These are phyloP conservation scores for Brachypalpus laphriformis DNA, from an alignment of 2,888 invertebrate species.

Conservation along the genomic window DNA sequence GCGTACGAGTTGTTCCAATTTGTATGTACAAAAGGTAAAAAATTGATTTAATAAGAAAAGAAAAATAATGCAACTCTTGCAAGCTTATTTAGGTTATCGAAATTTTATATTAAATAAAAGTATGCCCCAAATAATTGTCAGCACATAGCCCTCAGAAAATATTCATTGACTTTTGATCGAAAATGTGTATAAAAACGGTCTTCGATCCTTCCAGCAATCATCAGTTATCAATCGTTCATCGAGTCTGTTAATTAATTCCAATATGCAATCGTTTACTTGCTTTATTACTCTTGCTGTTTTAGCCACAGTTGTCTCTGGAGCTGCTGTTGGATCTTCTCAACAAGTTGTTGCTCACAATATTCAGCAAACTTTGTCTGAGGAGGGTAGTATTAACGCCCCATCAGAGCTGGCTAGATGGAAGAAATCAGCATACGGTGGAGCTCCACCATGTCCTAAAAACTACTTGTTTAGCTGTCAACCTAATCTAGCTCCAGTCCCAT, in stretches of 20 bases:
- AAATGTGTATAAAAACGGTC: conserved; percentile 39
- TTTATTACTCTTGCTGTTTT: conserved; percentile 23
- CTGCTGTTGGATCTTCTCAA: conserved; percentile 34
- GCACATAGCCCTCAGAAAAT: neutral
- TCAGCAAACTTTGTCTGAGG: conserved; percentile 46
- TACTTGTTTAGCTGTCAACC: conserved; percentile 79
- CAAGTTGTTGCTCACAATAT: conserved; percentile 39
- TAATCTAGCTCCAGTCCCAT: conserved; percentile 78
- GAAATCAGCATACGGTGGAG: conserved; percentile 78
- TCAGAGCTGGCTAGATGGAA: conserved; percentile 75
- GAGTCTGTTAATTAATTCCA: conserved; percentile 26
- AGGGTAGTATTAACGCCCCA: conserved; percentile 29
- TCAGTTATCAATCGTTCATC: conserved; percentile 39
- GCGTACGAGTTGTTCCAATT: conserved; percentile 2
- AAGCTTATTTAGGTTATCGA: neutral
- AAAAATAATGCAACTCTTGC: neutral
- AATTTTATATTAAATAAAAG: neutral
- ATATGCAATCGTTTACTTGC: conserved; percentile 36
- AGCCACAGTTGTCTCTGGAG: conserved; percentile 35
- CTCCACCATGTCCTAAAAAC: conserved; percentile 79
- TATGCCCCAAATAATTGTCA: conserved; percentile 15
- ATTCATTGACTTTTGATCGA: neutral
- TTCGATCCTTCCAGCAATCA: neutral
- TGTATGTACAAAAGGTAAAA: neutral
- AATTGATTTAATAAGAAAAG: neutral